phyloP scores from a whole-genome alignment of 2,888 invertebrate genomes.

The Prionchulus punctatus region DNA sequence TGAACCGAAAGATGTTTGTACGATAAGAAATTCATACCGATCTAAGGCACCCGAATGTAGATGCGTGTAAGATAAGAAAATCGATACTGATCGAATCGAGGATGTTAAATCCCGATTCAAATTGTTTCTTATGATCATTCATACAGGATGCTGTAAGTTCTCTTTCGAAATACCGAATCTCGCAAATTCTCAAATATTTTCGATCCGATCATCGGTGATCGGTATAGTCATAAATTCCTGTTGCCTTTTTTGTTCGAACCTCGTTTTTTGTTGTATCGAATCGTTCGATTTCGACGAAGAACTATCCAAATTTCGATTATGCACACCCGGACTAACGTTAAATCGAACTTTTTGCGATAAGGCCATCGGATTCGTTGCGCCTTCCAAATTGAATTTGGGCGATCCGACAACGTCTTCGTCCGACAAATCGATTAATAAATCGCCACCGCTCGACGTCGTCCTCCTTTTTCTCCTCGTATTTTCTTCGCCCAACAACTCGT shows the following conservation, averaged over 20 bases:
- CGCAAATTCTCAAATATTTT: too few species aligned
- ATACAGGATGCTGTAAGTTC: too few species aligned
- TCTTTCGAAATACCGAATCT: too few species aligned
- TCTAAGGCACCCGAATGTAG: too few species aligned
- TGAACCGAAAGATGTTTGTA: too few species aligned
- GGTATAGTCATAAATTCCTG: not conserved
- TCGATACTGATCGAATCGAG: too few species aligned
- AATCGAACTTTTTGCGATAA: not conserved
- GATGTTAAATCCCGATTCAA: too few species aligned
- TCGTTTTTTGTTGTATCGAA: not conserved
- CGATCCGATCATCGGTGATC: not conserved
- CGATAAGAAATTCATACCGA: too few species aligned
- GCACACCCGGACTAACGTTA: not conserved
- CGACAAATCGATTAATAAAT: not conserved
- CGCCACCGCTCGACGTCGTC: not conserved
- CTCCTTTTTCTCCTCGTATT: not conserved
- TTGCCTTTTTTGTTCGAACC: not conserved
- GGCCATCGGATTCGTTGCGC: too few species aligned
- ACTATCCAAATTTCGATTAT: not conserved
- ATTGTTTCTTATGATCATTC: too few species aligned
- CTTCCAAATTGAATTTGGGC: not conserved
- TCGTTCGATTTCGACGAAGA: not conserved
- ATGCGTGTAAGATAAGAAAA: too few species aligned
- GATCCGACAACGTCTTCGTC: not conserved
- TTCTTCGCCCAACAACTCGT: not conserved